phyloP scores from a whole-genome alignment of 1,140 invertebrate genomes.

The Solenopsis invicta region DNA sequence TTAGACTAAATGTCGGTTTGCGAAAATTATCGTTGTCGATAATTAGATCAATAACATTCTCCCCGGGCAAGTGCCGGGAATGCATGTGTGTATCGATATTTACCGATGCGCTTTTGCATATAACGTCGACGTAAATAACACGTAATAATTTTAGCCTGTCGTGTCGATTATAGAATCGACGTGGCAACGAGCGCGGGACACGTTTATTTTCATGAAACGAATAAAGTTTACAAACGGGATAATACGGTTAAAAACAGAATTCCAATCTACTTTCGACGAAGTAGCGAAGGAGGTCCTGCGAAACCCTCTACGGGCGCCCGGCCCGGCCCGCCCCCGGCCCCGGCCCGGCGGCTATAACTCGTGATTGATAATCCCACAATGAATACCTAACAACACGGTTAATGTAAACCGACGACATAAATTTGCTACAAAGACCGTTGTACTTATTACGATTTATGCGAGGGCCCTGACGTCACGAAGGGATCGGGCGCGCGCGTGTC shows the following conservation, averaged over 20 bases:
- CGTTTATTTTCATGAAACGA: slow-evolving; percentile 40
- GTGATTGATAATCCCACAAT: slow-evolving; percentile 29
- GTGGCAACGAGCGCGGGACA: background rate
- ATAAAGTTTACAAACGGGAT: slow-evolving; percentile 23
- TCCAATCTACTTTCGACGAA: background rate
- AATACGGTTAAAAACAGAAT: slow-evolving; percentile 36
- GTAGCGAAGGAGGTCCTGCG: background rate
- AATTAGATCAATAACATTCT: slow-evolving; percentile 14
- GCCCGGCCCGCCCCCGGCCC: too few species aligned
- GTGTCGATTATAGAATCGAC: slow-evolving; percentile 49
- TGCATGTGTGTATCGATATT: slow-evolving; percentile 2
- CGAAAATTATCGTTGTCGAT: slow-evolving; percentile 20
- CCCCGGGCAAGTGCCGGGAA: background rate
- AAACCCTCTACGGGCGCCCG: background rate
- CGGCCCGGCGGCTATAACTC: background rate
- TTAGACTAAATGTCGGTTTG: slow-evolving; percentile 1
- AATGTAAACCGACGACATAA: background rate
- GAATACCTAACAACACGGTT: slow-evolving; percentile 2
- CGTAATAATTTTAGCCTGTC: slow-evolving; percentile 35
- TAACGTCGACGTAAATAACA: slow-evolving; percentile 48
- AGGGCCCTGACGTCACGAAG: background rate
- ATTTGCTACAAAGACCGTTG: background rate
- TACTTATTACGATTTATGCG: slow-evolving; percentile 45
- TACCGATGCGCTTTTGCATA: slow-evolving; percentile 22
- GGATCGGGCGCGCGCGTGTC: background rate